phyloP scores from a whole-genome alignment of 2,888 invertebrate species.

The Calephelis perditalis region DNA sequence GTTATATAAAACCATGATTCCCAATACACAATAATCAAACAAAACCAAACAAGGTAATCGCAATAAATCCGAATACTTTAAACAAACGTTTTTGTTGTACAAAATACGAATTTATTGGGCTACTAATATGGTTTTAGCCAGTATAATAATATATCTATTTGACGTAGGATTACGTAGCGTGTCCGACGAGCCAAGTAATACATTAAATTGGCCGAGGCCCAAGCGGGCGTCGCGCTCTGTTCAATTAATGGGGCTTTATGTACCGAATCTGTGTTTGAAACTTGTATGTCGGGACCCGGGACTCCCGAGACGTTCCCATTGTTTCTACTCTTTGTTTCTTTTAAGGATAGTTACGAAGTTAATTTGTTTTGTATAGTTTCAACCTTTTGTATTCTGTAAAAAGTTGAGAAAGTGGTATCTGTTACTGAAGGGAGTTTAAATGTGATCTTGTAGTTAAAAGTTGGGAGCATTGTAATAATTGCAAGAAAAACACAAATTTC shows the following conservation, averaged over 20 bases:
- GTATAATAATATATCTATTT: conserved; percentile 57
- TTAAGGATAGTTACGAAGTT: conserved; percentile 22
- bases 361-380: conserved; percentile 11
- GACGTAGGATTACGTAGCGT: conserved; percentile 49
- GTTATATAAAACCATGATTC: too few relatives aligned
- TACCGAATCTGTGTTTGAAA: conserved; percentile 39
- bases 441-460: too few relatives aligned
- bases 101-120: conserved; percentile 16
- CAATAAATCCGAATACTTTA: conserved; percentile 2
- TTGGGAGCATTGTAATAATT: too few relatives aligned
- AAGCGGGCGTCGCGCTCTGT: conserved; percentile 53
- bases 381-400: background rate
- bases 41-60: background rate
- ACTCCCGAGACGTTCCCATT: conserved; percentile 18
- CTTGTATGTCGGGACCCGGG: conserved; percentile 23
- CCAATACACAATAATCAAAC: too few relatives aligned
- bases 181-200: conserved; percentile 59
- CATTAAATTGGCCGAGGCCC: conserved; percentile 68
- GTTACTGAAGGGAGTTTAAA: too few relatives aligned
- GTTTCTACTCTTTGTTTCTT: conserved; percentile 16
- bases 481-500: too few relatives aligned
- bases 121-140: conserved; percentile 22
- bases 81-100: conserved; percentile 7
- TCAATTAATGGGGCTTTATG: conserved; percentile 63
- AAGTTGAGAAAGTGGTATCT: too few relatives aligned